Percentiles rank a stretch among this genome's conserved stretches.
phyloP scores from a whole-genome alignment of 2,888 invertebrate species.

The Parnassius mnemosyne region DNA sequence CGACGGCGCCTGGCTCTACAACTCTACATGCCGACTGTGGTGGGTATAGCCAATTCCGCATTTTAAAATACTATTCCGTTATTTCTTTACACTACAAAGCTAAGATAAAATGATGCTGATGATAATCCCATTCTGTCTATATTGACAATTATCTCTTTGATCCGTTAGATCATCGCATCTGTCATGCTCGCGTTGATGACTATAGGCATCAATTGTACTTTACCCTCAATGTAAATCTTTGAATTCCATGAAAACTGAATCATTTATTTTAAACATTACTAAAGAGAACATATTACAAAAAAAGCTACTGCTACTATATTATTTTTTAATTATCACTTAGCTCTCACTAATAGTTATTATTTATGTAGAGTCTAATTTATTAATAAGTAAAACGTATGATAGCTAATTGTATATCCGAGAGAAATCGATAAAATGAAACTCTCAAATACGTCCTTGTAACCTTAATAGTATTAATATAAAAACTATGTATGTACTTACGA shows the following conservation, averaged over 20 bases:
- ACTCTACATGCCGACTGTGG: constrained; percentile 47
- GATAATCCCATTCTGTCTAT: constrained; percentile 37
- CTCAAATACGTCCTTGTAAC: too few relatives aligned
- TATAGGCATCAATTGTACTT: constrained; percentile 3
- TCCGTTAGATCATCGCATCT: constrained; percentile 28
- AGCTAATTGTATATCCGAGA: too few relatives aligned
- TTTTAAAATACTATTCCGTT: constrained; percentile 75
- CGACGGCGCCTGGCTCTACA: constrained; percentile 47
- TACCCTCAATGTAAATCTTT: neutral
- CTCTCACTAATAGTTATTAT: too few relatives aligned
- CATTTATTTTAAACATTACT: constrained; percentile 7
- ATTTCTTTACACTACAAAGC: constrained; percentile 60
- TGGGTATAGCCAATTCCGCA: constrained; percentile 73
- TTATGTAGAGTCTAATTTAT: too few relatives aligned
- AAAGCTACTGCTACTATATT: too few relatives aligned
- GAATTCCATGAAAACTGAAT: constrained; percentile 9
- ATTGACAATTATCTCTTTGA: constrained; percentile 32
- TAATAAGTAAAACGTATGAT: too few relatives aligned
- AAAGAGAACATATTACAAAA: too few relatives aligned
- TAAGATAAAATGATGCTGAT: constrained; percentile 42
- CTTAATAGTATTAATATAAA: too few relatives aligned
- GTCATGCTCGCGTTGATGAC: constrained; percentile 25
- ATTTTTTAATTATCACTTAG: too few relatives aligned
- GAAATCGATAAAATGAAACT: too few relatives aligned
- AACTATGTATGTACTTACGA: too few relatives aligned